A percentile compares a stretch with the other conserved stretches of the same genome.
Conservation (phyloP, 2,797 vertebrate genomes). For the Pteronotus mesoamericanus region DNA sequence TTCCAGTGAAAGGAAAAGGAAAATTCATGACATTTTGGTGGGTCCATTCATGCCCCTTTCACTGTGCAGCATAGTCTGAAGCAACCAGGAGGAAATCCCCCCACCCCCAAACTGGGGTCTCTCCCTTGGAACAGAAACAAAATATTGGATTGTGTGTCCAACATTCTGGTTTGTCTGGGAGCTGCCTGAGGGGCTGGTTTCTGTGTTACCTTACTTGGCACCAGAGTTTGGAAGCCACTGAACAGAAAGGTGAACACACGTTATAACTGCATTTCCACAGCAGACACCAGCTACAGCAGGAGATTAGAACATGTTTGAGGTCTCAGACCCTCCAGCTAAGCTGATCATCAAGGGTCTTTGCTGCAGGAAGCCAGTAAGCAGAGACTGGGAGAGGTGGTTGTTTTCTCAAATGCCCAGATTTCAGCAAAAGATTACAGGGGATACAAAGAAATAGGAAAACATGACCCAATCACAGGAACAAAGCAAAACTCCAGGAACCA, state of each 20-base stretch:
- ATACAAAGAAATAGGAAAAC: background rate
- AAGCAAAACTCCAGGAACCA: background rate
- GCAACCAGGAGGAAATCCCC: background rate
- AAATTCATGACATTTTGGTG: background rate
- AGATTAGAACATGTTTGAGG: background rate
- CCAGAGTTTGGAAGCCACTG: background rate
- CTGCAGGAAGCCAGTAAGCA: background rate
- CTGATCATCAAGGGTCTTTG: background rate
- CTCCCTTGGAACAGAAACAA: background rate
- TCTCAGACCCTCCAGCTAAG: background rate
- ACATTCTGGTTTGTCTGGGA: background rate
- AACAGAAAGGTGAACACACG: background rate
- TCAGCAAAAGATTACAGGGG: background rate
- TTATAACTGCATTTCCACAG: background rate
- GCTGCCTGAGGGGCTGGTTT: background rate
- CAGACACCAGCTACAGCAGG: background rate
- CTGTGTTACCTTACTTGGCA: background rate
- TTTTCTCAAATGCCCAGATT: background rate
- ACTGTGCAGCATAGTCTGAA: background rate
- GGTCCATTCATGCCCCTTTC: background rate
- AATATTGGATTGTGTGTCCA: background rate
- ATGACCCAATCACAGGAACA: background rate
- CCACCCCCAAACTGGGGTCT: background rate
- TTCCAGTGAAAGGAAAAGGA: background rate
- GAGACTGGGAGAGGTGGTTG: background rate